phyloP scores from a whole-genome alignment of 2,113 vertebrate genomes.

The Acanthochromis polyacanthus region DNA sequence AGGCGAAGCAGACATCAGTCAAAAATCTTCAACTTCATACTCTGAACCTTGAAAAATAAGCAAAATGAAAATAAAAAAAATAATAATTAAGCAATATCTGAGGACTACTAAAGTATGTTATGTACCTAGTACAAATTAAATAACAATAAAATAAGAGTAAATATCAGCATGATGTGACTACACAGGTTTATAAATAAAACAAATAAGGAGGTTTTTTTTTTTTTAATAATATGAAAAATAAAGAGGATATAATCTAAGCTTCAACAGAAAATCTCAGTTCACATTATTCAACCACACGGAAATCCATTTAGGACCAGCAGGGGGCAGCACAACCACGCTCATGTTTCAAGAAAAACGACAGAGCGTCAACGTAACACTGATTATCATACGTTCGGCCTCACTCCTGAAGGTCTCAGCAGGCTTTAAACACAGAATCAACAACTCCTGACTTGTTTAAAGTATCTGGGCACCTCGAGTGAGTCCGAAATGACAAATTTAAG shows the following conservation, averaged over 20 bases:
- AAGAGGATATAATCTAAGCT: slow-evolving; percentile 15
- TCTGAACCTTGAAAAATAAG: slow-evolving; percentile 69
- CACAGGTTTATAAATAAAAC: slow-evolving; percentile 70
- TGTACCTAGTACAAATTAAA: slow-evolving; percentile 82
- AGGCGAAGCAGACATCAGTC: slow-evolving; percentile 64
- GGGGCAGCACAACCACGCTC: slow-evolving; percentile 52
- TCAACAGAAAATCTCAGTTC: slow-evolving; percentile 33
- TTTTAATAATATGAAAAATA: slow-evolving; percentile 51
- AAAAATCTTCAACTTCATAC: slow-evolving; percentile 66
- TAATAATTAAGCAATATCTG: slow-evolving; percentile 48
- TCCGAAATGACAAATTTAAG: not conserved
- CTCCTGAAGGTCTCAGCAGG: too few species aligned
- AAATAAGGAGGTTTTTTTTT: slow-evolving; percentile 4
- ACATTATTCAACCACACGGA: slow-evolving; percentile 46
- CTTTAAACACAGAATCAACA: too few species aligned
- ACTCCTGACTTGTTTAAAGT: not conserved
- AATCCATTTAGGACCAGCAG: slow-evolving; percentile 56
- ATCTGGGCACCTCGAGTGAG: not conserved
- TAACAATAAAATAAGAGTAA: slow-evolving; percentile 59
- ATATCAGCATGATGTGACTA: slow-evolving; percentile 50
- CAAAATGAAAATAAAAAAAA: slow-evolving; percentile 72
- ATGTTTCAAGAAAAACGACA: not conserved
- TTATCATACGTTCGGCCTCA: not conserved
- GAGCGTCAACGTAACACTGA: slow-evolving; percentile 59
- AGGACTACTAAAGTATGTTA: slow-evolving; percentile 62